Evolutionary conservation across 2,113 vertebrate species (phyloP), one percentile per base, ranked within the genome.

Genomic region (Acinonyx jubatus): DNA sequence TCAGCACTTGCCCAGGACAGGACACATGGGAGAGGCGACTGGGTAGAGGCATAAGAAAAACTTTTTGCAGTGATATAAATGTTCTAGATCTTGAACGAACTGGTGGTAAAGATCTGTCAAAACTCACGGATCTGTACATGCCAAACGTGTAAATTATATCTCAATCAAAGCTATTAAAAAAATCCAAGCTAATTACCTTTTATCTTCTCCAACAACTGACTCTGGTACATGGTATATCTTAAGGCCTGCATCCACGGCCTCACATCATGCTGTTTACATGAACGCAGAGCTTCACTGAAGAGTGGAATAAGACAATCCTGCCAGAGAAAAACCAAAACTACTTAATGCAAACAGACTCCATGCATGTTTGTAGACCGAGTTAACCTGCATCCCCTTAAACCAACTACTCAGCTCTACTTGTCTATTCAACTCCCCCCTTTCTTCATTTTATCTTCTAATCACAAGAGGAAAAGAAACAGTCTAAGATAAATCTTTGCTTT

Each of bases 181-280:
- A 89, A 87, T 27, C 14, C 18, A 96, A 65, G 5, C 36, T 18
- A 79, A 4, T 99, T 98, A 99, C 99, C 99, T 99, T 99, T 99
- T 52, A 99, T 98, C 88, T 99, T 99, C 82, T 99, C 99, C 98
- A 99, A 98, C 21, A 99, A 97, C 0, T 99, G 99, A 82, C 99
- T 99, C 98, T 99, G 99, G 98, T 99, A 99, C 87, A 98, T 98
- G 0, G 99, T 99, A 94, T 99, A 99, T 97, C 99, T 98, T 88
- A 99, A 98, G 0, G 99, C 99, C 74, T 99, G 99, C 95, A 99
- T 99, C 99, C 99, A 99, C 0, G 99, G 99, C 97, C 99, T 99
- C 0, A 99, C 99, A 82, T 99, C 99, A 76, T 99, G 99, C 92
- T 99, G 99, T 81, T 99, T 99, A 87, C 99, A 99, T 0, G 99